Evolutionary conservation across 2,113 vertebrate genomes (phyloP), one percentile per base, ranked within the genome.

Genomic region (Eptatretus burgeri): DNA sequence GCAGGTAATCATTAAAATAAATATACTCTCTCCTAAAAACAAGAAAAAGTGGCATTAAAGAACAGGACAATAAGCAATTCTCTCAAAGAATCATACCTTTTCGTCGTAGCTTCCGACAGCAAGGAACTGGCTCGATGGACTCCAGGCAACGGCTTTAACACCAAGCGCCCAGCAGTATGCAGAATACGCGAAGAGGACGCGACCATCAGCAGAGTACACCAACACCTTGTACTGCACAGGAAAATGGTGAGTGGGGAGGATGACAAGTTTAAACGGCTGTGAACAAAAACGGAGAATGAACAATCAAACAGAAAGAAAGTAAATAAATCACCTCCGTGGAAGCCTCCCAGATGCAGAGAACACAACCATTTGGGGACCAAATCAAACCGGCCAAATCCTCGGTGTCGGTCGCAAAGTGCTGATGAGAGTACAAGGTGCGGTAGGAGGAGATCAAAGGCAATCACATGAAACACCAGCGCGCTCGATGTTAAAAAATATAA

Each of bases 371-470:
- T 1, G 91, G 85, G 66, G 89, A 86, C 89, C 89, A 98, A 65
- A 86, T 83, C 14, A 95, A 73, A 62, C 89, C 89, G 2, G 77
- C 72, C 5, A 95, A 74, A 65, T 98, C 91, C 68, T 93, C 86
- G 0, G 86, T 95, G 66, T 91, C 86, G 0, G 83, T 82, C 63
- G 85, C 85, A 72, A 95, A 98, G 72, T 98, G 89, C 89, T 94
- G 71, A 19, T 62, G 63, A 51, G 69, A 49, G 49, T 41, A 41
- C 27, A 41, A 41, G 27, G 27, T 41, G 27, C 27, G 27, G 7
- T 41, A 41, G 27, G 3, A 41, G 27, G 3, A 11, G 41, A 64
- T 41, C 52, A 50, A 41, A 41, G 27, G 7, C 27, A 41, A 41
- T 41, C 27, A 41, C 7, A 41, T 41, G 27, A 5, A 3, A 3